phyloP scores from a whole-genome alignment of 2,888 invertebrate genomes.

The Cetonia aurata region DNA sequence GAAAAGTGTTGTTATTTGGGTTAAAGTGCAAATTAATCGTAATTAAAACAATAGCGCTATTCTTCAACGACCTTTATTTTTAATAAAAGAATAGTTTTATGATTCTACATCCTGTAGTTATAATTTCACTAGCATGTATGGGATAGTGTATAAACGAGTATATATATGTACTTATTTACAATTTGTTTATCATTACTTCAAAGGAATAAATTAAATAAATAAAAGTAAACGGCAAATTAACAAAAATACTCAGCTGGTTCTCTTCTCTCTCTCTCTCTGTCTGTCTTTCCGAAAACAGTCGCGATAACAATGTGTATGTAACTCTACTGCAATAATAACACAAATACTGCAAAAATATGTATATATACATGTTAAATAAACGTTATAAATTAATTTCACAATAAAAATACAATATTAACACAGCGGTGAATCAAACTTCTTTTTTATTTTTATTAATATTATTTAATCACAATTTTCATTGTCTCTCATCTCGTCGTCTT shows the following conservation, averaged over 20 bases:
- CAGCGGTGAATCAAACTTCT: conserved; percentile 6
- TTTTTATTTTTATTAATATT: neutral
- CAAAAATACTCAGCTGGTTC: conserved; percentile 1
- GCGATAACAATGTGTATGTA: neutral
- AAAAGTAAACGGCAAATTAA: conserved; percentile 2
- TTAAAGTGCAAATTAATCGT: no score
- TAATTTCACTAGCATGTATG: conserved; percentile 12
- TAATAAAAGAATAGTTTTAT: conserved; percentile 39
- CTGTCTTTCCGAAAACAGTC: no score
- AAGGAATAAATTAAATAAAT: conserved; percentile 38
- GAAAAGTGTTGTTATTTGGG: no score
- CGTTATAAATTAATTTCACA: conserved; percentile 38
- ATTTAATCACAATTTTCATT: conserved; percentile 34
- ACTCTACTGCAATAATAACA: conserved; percentile 16
- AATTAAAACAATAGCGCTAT: neutral
- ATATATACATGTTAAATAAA: conserved; percentile 30
- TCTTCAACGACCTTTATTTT: conserved; percentile 22
- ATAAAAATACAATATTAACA: conserved; percentile 40
- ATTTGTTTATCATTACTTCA: neutral
- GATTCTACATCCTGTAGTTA: conserved; percentile 4
- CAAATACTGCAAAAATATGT: conserved; percentile 37
- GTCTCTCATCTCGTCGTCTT: conserved; percentile 31
- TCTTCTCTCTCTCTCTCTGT: neutral
- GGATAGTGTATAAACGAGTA: conserved; percentile 19
- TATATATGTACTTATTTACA: conserved; percentile 30